Conservation (phyloP, 1,140 invertebrate genomes). For the Pararge aegeria region DNA sequence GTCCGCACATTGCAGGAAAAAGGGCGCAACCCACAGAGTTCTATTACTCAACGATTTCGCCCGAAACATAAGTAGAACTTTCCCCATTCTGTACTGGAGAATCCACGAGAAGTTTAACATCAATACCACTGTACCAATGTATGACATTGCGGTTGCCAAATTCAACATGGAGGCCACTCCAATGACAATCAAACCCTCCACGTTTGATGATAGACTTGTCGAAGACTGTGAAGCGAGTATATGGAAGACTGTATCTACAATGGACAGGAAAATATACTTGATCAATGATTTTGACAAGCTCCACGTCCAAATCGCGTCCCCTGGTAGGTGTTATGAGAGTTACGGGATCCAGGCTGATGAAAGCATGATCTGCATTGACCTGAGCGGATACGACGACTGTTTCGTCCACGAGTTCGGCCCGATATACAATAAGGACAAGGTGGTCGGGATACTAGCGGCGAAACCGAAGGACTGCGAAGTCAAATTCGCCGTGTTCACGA, state of each 20-base stretch:
- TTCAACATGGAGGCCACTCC: conserved; percentile 44
- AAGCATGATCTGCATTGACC: conserved; percentile 54
- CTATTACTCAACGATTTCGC: conserved; percentile 52
- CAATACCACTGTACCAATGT: conserved; percentile 29
- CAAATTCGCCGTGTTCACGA: conserved; percentile 62
- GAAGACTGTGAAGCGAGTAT: conserved; percentile 41
- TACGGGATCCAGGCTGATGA: conserved; percentile 47
- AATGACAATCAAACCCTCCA: conserved; percentile 35
- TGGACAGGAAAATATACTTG: conserved; percentile 58
- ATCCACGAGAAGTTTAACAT: conserved; percentile 53
- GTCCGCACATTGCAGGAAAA: conserved; percentile 57
- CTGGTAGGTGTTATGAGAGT: conserved; percentile 41
- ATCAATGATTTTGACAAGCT: conserved; percentile 61
- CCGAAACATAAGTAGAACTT: conserved; percentile 46
- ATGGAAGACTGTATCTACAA: conserved; percentile 64
- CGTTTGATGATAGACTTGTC: conserved; percentile 36
- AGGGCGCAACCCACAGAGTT: conserved; percentile 42
- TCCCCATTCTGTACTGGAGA: conserved; percentile 57
- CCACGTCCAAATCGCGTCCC: conserved; percentile 28
- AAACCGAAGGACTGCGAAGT: conserved; percentile 58
- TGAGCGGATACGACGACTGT: conserved; percentile 52
- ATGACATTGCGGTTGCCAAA: conserved; percentile 64
- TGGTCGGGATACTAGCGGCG: conserved; percentile 50
- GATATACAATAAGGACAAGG: conserved; percentile 46
- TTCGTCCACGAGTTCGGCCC: conserved; percentile 67